Conservation (phyloP, 2,797 vertebrate genomes). For the Oryzias sinensis region DNA sequence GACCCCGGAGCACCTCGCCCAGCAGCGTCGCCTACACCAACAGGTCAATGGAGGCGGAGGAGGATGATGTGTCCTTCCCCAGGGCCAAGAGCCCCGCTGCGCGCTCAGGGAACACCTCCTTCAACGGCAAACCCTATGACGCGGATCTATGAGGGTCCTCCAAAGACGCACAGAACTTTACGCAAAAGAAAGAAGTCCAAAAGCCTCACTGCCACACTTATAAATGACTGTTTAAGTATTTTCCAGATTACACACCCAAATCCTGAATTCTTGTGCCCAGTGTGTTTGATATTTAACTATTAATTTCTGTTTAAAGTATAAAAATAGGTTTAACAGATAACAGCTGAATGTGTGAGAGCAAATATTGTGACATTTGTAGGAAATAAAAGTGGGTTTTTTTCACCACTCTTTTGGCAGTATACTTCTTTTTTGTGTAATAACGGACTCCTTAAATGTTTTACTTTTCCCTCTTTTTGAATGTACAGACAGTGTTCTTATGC, state of each 20-base stretch:
- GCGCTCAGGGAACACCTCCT: conserved; percentile 50
- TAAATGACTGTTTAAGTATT: no score
- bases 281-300: no score
- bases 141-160: conserved; percentile 48
- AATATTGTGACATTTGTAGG: no score
- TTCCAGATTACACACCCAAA: neutral
- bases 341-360: no score
- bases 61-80: conserved; percentile 76
- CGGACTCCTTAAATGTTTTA: neutral
- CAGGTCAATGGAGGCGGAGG: conserved; percentile 71
- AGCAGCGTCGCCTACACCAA: conserved; percentile 72
- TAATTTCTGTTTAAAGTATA: no score
- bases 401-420: no score
- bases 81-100: conserved; percentile 60
- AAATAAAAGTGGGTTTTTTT: no score
- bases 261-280: no score
- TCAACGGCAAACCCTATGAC: conserved; percentile 67
- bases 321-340: no score
- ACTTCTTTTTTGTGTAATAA: no score
- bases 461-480: conserved; percentile 6
- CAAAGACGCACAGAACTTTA: neutral
- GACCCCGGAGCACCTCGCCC: conserved; percentile 56
- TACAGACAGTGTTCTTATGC: conserved; percentile 39
- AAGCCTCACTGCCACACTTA: neutral
- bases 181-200: neutral